phyloP scores from a whole-genome alignment of 2,888 invertebrate genomes.

The Urechis unicinctus region DNA sequence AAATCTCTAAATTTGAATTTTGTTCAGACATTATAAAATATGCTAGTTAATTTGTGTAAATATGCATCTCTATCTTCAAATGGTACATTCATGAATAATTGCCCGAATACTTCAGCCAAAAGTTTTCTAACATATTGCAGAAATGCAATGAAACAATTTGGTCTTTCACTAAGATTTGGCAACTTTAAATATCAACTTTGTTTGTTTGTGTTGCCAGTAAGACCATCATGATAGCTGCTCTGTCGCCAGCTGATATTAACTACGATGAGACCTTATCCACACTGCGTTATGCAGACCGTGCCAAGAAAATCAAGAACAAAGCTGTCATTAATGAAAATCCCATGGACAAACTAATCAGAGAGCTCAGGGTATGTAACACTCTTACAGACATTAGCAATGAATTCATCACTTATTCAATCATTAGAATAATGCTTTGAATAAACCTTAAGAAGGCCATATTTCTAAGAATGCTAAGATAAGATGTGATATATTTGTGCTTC shows the following conservation, averaged over 20 bases:
- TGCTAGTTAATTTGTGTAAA: too few relatives aligned
- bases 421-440: background rate
- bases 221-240: conserved; percentile 52
- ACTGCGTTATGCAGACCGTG: conserved; percentile 49
- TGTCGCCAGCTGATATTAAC: conserved; percentile 51
- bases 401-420: background rate
- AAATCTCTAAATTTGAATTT: background rate
- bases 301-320: conserved; percentile 51
- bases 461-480: too few relatives aligned
- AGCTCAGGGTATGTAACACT: conserved; percentile 39
- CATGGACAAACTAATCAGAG: conserved; percentile 48
- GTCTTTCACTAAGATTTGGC: too few relatives aligned
- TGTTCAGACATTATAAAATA: too few relatives aligned
- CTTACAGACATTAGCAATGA: background rate
- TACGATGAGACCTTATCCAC: conserved; percentile 49
- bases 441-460: background rate
- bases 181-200: too few relatives aligned
- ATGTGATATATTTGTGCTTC: too few relatives aligned
- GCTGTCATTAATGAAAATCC: conserved; percentile 51
- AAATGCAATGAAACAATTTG: too few relatives aligned
- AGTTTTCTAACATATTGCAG: too few relatives aligned
- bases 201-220: conserved; percentile 32
- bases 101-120: too few relatives aligned
- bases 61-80: too few relatives aligned
- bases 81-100: too few relatives aligned